phyloP scores from a whole-genome alignment of 2,113 vertebrate species.

The Thomomys bottae region DNA sequence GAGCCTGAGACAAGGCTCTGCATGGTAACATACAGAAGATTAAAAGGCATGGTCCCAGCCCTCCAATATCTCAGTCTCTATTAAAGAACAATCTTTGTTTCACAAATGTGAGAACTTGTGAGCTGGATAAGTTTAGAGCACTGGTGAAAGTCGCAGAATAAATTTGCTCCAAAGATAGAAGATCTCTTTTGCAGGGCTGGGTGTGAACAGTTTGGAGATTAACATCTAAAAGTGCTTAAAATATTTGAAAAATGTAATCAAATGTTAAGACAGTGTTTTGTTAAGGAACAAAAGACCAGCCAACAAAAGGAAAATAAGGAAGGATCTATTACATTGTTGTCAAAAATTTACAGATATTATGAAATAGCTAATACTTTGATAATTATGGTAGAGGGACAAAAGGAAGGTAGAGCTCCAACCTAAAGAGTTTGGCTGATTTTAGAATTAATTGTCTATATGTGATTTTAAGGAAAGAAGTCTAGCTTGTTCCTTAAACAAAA shows the following conservation, averaged over 20 bases:
- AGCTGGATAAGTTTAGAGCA: constrained; percentile 55
- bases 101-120: constrained; percentile 58
- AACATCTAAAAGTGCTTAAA: constrained; percentile 22
- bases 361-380: background rate
- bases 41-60: constrained; percentile 53
- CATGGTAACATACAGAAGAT: constrained; percentile 45
- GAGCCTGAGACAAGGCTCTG: constrained; percentile 7
- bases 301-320: background rate
- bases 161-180: constrained; percentile 53
- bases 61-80: constrained; percentile 39
- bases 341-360: constrained; percentile 7
- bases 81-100: constrained; percentile 49
- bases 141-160: background rate
- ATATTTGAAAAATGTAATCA: background rate
- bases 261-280: constrained; percentile 35
- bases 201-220: constrained; percentile 10
- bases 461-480: constrained; percentile 1
- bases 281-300: background rate
- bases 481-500: background rate
- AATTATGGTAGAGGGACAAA: background rate
- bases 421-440: background rate
- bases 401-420: background rate
- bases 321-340: background rate
- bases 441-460: background rate
- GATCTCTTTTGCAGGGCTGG: constrained; percentile 9